A percentile compares a stretch with the other conserved stretches of the same genome.
Conservation (phyloP, 2,113 vertebrate species). For the Phocoena phocoena region DNA sequence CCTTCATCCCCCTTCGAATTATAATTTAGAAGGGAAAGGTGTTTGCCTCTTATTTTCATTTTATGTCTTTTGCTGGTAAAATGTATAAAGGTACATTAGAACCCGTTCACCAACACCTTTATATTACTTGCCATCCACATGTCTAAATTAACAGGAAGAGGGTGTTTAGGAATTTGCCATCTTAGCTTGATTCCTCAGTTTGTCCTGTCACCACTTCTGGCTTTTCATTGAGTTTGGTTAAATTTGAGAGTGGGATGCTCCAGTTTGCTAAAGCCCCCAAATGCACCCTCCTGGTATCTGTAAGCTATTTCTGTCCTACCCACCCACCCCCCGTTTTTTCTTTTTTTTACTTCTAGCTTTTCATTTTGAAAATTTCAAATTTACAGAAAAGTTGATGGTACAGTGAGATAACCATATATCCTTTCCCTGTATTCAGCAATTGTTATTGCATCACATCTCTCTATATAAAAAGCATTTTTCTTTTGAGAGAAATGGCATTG, state of each 20-base stretch:
- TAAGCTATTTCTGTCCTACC: neutral
- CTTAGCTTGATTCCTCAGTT: neutral
- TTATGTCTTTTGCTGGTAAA: neutral
- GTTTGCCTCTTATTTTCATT: slow-evolving; percentile 4
- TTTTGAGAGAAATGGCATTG: neutral
- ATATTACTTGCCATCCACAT: neutral
- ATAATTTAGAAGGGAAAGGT: neutral
- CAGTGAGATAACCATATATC: neutral
- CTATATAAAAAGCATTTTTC: neutral
- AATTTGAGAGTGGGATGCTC: neutral
- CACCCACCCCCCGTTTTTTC: no score
- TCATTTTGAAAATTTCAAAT: slow-evolving; percentile 8
- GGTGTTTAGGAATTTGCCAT: neutral
- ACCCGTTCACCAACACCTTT: neutral
- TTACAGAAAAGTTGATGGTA: neutral
- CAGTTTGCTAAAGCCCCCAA: neutral
- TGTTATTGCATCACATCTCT: neutral
- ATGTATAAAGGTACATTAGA: neutral
- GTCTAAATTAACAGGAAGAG: neutral
- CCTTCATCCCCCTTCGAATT: neutral
- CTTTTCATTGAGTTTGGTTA: neutral
- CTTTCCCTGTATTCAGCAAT: neutral
- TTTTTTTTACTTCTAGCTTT: neutral
- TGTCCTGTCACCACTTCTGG: neutral
- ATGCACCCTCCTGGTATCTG: neutral